Percentiles rank a stretch among this genome's conserved stretches.
Conservation (phyloP, 2,888 invertebrate species). For the Stomorhina lunata region DNA sequence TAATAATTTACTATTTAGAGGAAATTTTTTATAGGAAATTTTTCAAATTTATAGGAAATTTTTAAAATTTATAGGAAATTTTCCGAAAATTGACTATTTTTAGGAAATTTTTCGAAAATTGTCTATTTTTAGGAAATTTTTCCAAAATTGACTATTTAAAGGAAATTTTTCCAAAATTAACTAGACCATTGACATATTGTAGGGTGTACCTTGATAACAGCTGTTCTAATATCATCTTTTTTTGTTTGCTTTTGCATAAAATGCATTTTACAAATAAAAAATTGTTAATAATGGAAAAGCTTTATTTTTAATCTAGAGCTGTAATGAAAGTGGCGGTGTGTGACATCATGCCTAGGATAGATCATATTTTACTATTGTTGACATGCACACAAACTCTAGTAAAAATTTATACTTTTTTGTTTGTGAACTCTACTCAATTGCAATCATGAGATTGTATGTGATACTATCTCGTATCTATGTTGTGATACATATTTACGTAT, state of each 20-base stretch:
- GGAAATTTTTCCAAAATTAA: too few species aligned
- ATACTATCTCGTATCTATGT: constrained; percentile 1
- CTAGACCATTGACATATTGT: background rate
- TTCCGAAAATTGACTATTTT: too few species aligned
- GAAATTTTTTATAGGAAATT: too few species aligned
- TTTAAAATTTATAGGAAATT: too few species aligned
- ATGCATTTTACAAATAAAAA: constrained; percentile 37
- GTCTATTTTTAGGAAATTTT: too few species aligned
- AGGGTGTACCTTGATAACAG: constrained; percentile 46
- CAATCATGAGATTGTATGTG: constrained; percentile 29
- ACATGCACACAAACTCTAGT: background rate
- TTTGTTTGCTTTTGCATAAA: constrained; percentile 40
- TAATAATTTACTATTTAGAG: background rate
- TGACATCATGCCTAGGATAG: constrained; percentile 64
- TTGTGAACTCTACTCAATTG: constrained; percentile 18
- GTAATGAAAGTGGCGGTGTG: constrained; percentile 65
- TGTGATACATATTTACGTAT: background rate
- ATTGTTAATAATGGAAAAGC: constrained; percentile 46
- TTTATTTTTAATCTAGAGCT: constrained; percentile 54
- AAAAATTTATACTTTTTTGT: background rate
- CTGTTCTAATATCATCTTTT: too few species aligned
- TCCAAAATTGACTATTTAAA: too few species aligned
- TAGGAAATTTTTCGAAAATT: too few species aligned
- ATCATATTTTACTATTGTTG: constrained; percentile 58
- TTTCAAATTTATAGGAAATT: too few species aligned